Evolutionary conservation across 2,888 invertebrate genomes (phyloP).

Genomic region (Microctonus brassicae): DNA sequence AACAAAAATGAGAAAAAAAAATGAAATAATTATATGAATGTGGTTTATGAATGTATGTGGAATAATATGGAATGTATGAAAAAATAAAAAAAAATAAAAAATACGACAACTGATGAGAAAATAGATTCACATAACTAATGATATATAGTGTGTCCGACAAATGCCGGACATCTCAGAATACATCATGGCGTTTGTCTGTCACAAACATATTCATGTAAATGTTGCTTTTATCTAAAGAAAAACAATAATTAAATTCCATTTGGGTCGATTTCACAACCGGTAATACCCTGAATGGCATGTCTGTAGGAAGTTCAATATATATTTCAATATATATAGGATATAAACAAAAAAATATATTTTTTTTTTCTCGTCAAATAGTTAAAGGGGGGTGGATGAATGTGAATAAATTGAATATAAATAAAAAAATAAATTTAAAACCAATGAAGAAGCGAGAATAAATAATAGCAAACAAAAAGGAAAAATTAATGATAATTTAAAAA

Average conservation of each 20-base stretch:
- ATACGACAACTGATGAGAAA: constrained; percentile 26
- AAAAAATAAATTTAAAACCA: constrained; percentile 7
- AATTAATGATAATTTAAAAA: background rate
- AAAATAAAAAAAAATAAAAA: constrained; percentile 11
- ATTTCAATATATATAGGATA: background rate
- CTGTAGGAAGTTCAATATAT: constrained; percentile 51
- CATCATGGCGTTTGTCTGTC: constrained; percentile 26
- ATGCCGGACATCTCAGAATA: constrained; percentile 26
- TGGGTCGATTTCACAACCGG: constrained; percentile 70
- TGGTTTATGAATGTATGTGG: constrained; percentile 2
- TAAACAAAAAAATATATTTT: constrained; percentile 22
- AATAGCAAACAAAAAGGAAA: too few species aligned
- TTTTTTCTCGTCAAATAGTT: constrained; percentile 38
- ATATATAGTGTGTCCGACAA: constrained; percentile 15
- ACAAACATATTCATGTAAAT: background rate
- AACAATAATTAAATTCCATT: constrained; percentile 62
- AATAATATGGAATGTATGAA: background rate
- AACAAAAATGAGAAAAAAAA: too few species aligned
- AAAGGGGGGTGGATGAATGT: constrained; percentile 32
- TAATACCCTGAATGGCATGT: constrained; percentile 84
- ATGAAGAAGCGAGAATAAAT: constrained; percentile 17
- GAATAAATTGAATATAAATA: constrained; percentile 25
- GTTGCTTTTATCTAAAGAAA: constrained; percentile 42
- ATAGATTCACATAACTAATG: constrained; percentile 27
- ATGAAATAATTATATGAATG: constrained; percentile 29